These are phyloP conservation scores for Deroplatys truncata DNA, from an alignment of 2,888 invertebrate genomes.

Conservation along the genomic window DNA sequence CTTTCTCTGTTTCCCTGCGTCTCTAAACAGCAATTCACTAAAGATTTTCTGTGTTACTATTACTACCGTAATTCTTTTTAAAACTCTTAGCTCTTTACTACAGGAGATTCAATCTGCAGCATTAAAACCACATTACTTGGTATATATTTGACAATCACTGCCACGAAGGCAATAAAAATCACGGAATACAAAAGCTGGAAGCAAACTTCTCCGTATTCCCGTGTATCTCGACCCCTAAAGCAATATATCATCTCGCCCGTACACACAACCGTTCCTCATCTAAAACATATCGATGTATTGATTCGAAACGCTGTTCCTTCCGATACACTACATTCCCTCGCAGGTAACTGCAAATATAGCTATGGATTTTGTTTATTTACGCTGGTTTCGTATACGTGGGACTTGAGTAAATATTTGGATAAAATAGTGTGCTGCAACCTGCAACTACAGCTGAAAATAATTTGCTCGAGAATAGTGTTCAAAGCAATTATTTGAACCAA, in stretches of 20 bases:
- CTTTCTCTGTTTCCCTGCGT: no score
- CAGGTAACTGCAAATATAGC: neutral
- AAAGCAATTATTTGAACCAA: no score
- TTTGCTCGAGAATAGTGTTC: no score
- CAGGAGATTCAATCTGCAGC: neutral
- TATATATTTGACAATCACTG: neutral
- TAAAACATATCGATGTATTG: neutral
- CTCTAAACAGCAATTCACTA: no score
- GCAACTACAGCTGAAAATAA: no score
- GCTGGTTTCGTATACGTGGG: neutral
- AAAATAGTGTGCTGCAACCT: neutral
- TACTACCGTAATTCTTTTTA: neutral
- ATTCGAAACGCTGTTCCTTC: neutral
- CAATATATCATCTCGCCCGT: neutral
- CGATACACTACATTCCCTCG: neutral
- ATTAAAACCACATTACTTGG: neutral
- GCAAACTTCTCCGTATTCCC: neutral
- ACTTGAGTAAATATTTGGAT: neutral
- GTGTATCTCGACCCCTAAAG: neutral
- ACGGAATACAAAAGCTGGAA: neutral
- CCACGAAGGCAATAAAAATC: neutral
- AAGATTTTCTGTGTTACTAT: no score
- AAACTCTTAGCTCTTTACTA: neutral
- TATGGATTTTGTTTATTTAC: neutral
- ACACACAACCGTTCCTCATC: neutral